These are phyloP conservation scores for Hoplodrina blanda DNA, from an alignment of 2,888 invertebrate species.

Conservation along the genomic window DNA sequence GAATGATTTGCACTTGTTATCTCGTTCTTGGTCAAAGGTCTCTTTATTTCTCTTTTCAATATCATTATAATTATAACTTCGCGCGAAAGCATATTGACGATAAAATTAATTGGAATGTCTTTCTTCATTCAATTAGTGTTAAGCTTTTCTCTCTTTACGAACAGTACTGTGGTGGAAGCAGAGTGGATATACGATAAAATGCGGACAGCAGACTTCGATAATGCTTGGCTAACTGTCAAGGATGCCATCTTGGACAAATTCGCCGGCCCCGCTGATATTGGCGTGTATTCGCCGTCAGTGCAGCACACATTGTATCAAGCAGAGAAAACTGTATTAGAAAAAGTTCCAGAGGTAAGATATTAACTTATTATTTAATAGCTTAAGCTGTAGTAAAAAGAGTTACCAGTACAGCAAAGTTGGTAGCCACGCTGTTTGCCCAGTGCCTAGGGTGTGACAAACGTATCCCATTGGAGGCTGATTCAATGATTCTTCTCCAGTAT, in stretches of 20 bases:
- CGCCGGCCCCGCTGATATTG: constrained; percentile 93
- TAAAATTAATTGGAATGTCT: background rate
- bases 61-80: constrained; percentile 26
- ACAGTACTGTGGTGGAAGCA: constrained; percentile 94
- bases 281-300: constrained; percentile 94
- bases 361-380: background rate
- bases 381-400: no score
- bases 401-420: background rate
- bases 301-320: constrained; percentile 95
- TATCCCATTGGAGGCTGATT: no score
- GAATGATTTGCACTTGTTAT: constrained; percentile 1
- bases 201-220: constrained; percentile 92
- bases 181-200: constrained; percentile 93
- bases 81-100: background rate
- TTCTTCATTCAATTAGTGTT: background rate
- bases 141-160: constrained; percentile 28
- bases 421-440: background rate
- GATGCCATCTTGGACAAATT: constrained; percentile 94
- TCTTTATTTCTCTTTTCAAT: constrained; percentile 2
- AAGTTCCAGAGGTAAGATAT: constrained; percentile 92
- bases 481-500: background rate
- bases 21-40: constrained; percentile 10
- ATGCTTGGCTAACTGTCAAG: constrained; percentile 93
- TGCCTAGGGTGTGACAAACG: background rate
- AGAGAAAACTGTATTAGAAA: constrained; percentile 92